Conservation (phyloP, 2,888 invertebrate genomes). For the Ormia ochracea region DNA sequence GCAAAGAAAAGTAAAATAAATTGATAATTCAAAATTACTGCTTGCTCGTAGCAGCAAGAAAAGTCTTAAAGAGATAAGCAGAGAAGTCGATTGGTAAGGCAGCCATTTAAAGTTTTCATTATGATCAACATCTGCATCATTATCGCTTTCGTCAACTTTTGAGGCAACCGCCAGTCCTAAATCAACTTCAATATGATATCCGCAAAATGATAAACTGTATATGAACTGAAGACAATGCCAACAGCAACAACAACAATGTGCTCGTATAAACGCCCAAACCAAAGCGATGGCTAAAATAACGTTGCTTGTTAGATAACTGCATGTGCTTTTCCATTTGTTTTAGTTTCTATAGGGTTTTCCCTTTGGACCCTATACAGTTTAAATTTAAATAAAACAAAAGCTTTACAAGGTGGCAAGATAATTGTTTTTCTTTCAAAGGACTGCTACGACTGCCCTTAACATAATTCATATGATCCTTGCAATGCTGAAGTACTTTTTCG, state of each 20-base stretch:
- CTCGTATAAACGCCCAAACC: neutral
- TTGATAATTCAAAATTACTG: constrained; percentile 19
- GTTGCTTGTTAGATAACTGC: constrained; percentile 13
- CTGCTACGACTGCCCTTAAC: too few relatives aligned
- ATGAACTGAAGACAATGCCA: neutral
- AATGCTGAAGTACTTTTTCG: too few relatives aligned
- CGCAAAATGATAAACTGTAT: constrained; percentile 54
- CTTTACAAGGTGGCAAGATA: too few relatives aligned
- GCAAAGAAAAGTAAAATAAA: constrained; percentile 14
- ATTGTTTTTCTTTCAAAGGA: too few relatives aligned
- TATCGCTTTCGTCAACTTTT: constrained; percentile 11
- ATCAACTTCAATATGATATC: constrained; percentile 26
- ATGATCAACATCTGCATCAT: neutral
- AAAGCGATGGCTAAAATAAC: neutral
- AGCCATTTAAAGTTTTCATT: neutral
- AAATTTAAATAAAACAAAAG: too few relatives aligned
- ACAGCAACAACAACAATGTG: neutral
- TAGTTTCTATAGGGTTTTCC: too few relatives aligned
- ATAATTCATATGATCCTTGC: too few relatives aligned
- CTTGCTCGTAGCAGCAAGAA: neutral
- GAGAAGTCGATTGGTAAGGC: constrained; percentile 17
- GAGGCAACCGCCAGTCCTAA: neutral
- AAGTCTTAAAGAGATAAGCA: neutral
- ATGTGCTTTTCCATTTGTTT: constrained; percentile 45
- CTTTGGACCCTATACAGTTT: too few relatives aligned